Evolutionary conservation across 2,888 invertebrate species (phyloP), one percentile per base, ranked within the genome.

Genomic region (Lomographa bimaculata): DNA sequence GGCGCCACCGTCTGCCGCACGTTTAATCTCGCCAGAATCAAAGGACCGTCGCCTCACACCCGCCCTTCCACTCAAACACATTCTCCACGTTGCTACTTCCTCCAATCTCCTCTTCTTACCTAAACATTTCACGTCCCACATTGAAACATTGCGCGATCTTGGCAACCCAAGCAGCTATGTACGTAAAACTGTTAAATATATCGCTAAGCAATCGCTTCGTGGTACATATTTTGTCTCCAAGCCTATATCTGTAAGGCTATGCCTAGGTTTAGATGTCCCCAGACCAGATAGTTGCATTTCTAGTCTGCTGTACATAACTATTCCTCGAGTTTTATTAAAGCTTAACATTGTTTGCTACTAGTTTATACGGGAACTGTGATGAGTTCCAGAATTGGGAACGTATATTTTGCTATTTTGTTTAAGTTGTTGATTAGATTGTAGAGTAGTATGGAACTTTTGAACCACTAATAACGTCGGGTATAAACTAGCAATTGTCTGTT

Each of bases 1-100:
- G 82, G 82, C 85, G 86, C 87, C 86, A 85, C 89, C 87, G 89
- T 87, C 87, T 83, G 87, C 84, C 82, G 86, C 89, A 86, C 86
- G 89, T 83, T 86, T 89, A 89, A 85, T 84, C 86, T 89, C 86
- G 80, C 81, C 78, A 77, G 81, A 89, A 86, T 84, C 85, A 84
- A 85, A 86, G 87, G 85, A 85, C 83, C 78, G 79, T 78, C 82
- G 79, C 84, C 83, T 81, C 84, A 83, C 81, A 79, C 81, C 83
- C 78, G 70, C 36, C 71, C 73, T 59, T 59, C 50, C 60, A 79
- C 71, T 55, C 61, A 59, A 67, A 66, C 69, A 70, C 71, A 65
- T 66, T 64, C 70, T 60, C 56, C 54, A 41, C 36, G 21, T 20
- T 35, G 12, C 32, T 8, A 6, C 28, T 35, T 20, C 25, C 24